A percentile compares a stretch with the other conserved stretches of the same genome.
phyloP scores from a whole-genome alignment of 2,888 invertebrate genomes.

The Harpalus rubripes region DNA sequence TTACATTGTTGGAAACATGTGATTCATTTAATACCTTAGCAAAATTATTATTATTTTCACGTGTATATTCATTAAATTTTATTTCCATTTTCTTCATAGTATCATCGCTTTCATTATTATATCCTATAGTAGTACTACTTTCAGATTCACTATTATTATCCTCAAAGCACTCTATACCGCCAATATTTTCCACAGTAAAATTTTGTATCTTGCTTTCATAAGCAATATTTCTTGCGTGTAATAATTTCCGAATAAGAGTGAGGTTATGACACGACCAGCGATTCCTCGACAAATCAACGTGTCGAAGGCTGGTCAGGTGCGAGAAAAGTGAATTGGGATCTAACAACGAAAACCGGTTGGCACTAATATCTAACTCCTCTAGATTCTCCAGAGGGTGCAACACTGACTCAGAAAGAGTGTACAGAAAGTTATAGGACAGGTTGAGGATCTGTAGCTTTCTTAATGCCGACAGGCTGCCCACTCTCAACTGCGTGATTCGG shows the following conservation, averaged over 20 bases:
- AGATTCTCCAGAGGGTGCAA: not conserved
- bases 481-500: not conserved
- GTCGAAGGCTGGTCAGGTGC: not conserved
- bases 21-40: not conserved
- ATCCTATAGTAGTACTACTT: not conserved
- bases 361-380: not conserved
- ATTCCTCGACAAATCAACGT: conserved; percentile 3
- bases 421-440: not conserved
- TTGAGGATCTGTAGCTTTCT: not conserved
- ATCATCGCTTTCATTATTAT: not conserved
- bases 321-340: not conserved
- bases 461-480: not conserved
- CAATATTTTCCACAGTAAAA: not conserved
- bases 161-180: not conserved
- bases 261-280: conserved; percentile 7
- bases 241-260: not conserved
- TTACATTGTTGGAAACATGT: not conserved
- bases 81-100: too few relatives aligned
- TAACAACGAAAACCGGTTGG: not conserved
- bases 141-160: not conserved
- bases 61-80: too few relatives aligned
- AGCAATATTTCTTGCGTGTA: not conserved
- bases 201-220: not conserved
- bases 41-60: too few relatives aligned
- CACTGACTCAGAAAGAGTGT: not conserved